Evolutionary conservation across 2,113 vertebrate species (phyloP), one percentile per base, ranked within the genome.

Genomic region (Hymenochirus boettgeri): DNA sequence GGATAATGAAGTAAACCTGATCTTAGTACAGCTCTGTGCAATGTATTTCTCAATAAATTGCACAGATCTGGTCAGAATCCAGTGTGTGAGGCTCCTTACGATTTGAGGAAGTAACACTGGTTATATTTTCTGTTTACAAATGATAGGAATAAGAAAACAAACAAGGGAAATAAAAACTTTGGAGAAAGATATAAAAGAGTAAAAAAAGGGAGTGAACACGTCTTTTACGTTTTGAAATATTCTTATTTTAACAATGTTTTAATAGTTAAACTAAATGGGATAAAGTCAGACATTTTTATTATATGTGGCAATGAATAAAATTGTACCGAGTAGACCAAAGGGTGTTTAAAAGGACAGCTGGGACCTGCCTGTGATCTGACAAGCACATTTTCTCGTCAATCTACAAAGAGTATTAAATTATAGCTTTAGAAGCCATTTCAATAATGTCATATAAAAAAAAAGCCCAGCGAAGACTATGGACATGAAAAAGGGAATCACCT

Each of bases 311-410:
- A 53, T 60, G 65, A 69, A 69, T 53, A 69, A 69, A 69, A 59
- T 59, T 69, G 65, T 50, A 52, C 18, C 18, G 35, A 52, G 46
- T 25, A 27, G 35, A 46, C 27, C 47, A 46, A 25, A 27, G 25
- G 25, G 47, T 59, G 21, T 59, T 45, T 60, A 45, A 60, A 60
- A 69, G 65, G 65, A 69, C 65, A 60, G 57, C 65, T 69, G 65
- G 56, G 60, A 69, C 60, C 59, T 53, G 65, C 46, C 35, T 53
- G 55, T 17, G 47, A 69, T 24, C 65, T 69, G 65, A 69, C 65
- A 69, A 57, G 60, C 47, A 69, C 65, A 69, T 69, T 69, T 69
- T 69, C 65, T 69, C 60, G 65, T 69, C 65, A 69, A 60, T 69
- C 65, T 53, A 45, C 27, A 69, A 67, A 69, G 22, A 27, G 56